These are phyloP conservation scores for Megalops cyprinoides DNA, from an alignment of 2,797 vertebrate species.

Conservation along the genomic window DNA sequence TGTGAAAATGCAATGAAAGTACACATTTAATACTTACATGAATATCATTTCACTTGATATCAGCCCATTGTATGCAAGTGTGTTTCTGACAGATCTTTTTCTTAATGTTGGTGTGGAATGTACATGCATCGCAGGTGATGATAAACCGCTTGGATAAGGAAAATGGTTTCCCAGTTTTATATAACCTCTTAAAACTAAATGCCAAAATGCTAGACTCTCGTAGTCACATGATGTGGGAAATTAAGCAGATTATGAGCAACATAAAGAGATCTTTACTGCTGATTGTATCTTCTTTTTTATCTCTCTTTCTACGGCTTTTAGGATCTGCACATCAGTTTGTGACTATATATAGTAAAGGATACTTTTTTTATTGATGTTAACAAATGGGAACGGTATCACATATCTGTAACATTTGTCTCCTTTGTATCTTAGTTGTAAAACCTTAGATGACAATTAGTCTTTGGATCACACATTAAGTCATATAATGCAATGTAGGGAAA, in stretches of 20 bases:
- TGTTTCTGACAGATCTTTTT: not conserved
- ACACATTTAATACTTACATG: not conserved
- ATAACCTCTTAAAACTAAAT: not conserved
- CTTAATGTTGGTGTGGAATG: not conserved
- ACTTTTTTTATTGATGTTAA: not conserved
- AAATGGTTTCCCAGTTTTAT: not conserved
- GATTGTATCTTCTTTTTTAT: not conserved
- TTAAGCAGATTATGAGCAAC: not conserved
- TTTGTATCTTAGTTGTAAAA: not conserved
- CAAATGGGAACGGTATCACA: not conserved
- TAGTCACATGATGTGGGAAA: not conserved
- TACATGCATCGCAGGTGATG: not conserved
- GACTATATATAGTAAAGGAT: not conserved
- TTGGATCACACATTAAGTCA: not conserved
- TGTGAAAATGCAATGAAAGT: not conserved
- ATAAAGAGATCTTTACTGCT: not conserved
- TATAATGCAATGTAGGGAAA: not conserved
- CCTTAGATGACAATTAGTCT: not conserved
- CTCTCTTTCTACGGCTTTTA: not conserved
- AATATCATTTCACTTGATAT: not conserved
- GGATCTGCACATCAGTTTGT: not conserved
- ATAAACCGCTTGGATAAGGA: not conserved
- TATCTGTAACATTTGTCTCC: not conserved
- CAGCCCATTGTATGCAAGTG: conserved; percentile 16
- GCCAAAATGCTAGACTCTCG: not conserved